A percentile compares a stretch with the other conserved stretches of the same genome.
Conservation (phyloP, 2,888 invertebrate genomes). For the Phengaris arion region DNA sequence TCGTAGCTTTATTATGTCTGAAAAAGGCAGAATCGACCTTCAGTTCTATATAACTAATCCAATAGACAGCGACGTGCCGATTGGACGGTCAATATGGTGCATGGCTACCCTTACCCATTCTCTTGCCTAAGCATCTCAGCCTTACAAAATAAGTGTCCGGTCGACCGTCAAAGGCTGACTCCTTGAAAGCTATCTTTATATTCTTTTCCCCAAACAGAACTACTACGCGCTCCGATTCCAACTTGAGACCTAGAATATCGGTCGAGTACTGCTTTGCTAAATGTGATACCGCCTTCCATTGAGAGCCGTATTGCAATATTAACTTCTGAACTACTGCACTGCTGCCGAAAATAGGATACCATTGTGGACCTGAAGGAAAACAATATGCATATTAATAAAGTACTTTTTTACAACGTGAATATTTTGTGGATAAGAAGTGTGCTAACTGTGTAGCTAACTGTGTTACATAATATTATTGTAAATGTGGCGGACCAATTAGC, state of each 20-base stretch:
- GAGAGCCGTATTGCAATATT: slow-evolving; percentile 56
- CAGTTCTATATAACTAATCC: no score
- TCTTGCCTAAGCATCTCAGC: slow-evolving; percentile 82
- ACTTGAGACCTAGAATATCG: slow-evolving; percentile 81
- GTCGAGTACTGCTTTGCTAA: slow-evolving; percentile 80
- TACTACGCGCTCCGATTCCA: slow-evolving; percentile 81
- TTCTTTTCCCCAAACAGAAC: slow-evolving; percentile 81
- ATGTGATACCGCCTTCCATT: slow-evolving; percentile 81
- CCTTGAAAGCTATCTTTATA: slow-evolving; percentile 80
- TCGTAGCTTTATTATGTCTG: no score
- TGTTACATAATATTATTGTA: no score
- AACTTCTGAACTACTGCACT: slow-evolving; percentile 51
- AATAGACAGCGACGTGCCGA: no score
- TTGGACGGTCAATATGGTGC: no score
- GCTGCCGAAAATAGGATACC: slow-evolving; percentile 66
- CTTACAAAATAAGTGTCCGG: slow-evolving; percentile 85
- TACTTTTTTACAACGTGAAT: no score
- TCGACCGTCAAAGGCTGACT: slow-evolving; percentile 83
- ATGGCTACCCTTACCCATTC: slow-evolving; percentile 72
- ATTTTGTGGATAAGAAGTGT: no score
- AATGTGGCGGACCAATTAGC: no score
- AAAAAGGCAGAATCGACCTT: no score
- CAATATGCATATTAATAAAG: neutral
- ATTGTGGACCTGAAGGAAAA: slow-evolving; percentile 61
- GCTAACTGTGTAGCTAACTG: no score